phyloP scores from a whole-genome alignment of 2,888 invertebrate species.

The Leptarthrus brevirostris region DNA sequence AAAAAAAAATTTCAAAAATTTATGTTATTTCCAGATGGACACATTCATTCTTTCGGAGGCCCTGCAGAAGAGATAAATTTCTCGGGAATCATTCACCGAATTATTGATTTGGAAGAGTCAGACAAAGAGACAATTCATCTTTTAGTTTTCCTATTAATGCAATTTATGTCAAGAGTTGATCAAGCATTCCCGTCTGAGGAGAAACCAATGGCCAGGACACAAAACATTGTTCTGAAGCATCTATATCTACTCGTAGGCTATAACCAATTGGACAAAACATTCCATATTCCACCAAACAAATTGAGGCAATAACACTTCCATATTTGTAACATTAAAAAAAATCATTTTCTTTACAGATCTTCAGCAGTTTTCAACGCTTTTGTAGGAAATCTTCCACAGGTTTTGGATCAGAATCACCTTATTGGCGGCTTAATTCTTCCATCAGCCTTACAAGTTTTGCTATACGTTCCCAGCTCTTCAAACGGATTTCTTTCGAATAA shows the following conservation, averaged over 20 bases:
- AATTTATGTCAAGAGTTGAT: constrained; percentile 87
- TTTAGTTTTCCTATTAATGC: constrained; percentile 94
- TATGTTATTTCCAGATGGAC: constrained; percentile 77
- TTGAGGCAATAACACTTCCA: constrained; percentile 79
- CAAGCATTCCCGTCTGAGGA: constrained; percentile 90
- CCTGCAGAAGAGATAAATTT: constrained; percentile 85
- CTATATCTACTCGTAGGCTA: constrained; percentile 93
- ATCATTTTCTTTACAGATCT: constrained; percentile 69
- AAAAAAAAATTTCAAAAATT: too few species aligned
- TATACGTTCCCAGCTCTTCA: constrained; percentile 85
- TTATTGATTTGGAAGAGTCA: constrained; percentile 93
- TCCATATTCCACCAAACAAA: constrained; percentile 89
- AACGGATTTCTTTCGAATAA: constrained; percentile 68
- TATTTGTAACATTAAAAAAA: not conserved
- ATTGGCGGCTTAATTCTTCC: constrained; percentile 92
- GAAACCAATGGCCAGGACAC: constrained; percentile 80
- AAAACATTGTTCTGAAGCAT: constrained; percentile 90
- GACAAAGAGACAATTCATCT: constrained; percentile 96
- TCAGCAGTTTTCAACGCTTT: constrained; percentile 97
- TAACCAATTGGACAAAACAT: constrained; percentile 88
- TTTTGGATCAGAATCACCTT: constrained; percentile 94
- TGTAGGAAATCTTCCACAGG: constrained; percentile 90
- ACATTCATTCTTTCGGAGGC: constrained; percentile 85
- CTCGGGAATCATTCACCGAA: constrained; percentile 82
- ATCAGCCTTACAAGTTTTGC: constrained; percentile 82